A percentile compares a stretch with the other conserved stretches of the same genome.
Conservation (phyloP, 2,888 invertebrate species). For the Pristionchus maxplancki region DNA sequence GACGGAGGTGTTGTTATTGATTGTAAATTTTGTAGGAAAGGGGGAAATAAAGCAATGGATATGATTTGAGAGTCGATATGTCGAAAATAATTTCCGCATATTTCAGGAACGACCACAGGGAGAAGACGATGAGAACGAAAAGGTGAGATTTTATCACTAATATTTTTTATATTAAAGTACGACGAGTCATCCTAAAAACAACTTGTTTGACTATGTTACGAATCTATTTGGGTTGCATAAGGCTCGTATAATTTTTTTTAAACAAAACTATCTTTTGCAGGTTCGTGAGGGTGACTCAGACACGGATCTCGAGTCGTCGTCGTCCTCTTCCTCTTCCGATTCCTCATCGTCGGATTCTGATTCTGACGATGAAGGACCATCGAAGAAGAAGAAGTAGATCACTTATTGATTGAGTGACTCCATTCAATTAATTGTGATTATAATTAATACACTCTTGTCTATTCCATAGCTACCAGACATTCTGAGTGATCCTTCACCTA, state of each 20-base stretch:
- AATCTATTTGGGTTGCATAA: too few relatives aligned
- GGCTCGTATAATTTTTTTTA: too few relatives aligned
- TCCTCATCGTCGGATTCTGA: slow-evolving; percentile 60
- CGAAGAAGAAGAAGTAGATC: slow-evolving; percentile 39
- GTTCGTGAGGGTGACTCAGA: slow-evolving; percentile 66
- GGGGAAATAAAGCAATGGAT: too few relatives aligned
- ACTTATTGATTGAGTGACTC: not conserved
- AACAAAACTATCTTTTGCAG: too few relatives aligned
- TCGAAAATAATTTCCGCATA: not conserved
- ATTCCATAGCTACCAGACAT: not conserved
- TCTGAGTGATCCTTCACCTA: too few relatives aligned
- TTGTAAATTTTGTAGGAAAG: too few relatives aligned
- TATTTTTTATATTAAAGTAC: too few relatives aligned
- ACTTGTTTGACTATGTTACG: too few relatives aligned
- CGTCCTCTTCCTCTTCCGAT: slow-evolving; percentile 53
- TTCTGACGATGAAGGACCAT: slow-evolving; percentile 32
- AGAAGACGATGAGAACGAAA: slow-evolving; percentile 51
- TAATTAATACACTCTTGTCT: not conserved
- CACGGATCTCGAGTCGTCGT: slow-evolving; percentile 65
- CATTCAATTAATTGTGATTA: not conserved
- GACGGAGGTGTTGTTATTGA: too few relatives aligned
- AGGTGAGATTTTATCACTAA: not conserved
- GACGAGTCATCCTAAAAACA: too few relatives aligned
- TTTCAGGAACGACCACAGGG: slow-evolving; percentile 59
- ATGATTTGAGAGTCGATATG: not conserved